Base-by-base conservation (phyloP, 2,888 invertebrate genomes). In the Chromoteleia sp. region DNA sequence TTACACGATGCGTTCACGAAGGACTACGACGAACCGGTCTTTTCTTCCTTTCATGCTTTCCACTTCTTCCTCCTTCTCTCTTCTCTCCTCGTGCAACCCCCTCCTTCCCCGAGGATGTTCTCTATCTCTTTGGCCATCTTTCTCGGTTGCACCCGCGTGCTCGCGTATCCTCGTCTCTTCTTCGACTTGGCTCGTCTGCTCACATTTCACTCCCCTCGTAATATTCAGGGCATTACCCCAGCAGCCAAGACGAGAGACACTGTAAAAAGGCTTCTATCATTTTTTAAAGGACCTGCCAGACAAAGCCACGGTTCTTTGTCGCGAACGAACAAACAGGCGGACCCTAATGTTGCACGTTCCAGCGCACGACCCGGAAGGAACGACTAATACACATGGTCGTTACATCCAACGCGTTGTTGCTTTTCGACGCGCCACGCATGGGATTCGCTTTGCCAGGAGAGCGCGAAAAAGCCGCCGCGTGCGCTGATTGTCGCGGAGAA, bases 191-290 rank as follows among this genome's bases (percentile, higher is more conserved):
- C 73, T 67, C 74, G 79, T 75, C 80, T 61, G 80, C 80, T 81
- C 80, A 52, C 75, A 76, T 81, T 81, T 81, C 76, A 71, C 81
- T 81, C 67, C 81, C 81, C 81, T 76, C 52, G 79, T 74, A 76
- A 81, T 76, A 81, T 81, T 81, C 81, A 81, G 81, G 81, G 75
- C 81, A 81, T 81, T 81, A 81, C 80, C 81, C 81, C 71, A 54
- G 61, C 77, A 54, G 71, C 71, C 61, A 78, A 79, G 79, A 79
- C 59, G 76, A 81, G 71, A 76, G 65, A 71, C 75, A 65, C 71
- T 50, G 75, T 71, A 81, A 81, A 81, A 81, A 76, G 81, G 81
- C 81, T 81, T 71, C 75, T 76, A 76, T 81, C 81, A 76, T 81
- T 76, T 81, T 76, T 81, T 81, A 76, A 81, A 76, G 75, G 81